Conservation (phyloP, 1,140 invertebrate genomes). For the Solen grandis region DNA sequence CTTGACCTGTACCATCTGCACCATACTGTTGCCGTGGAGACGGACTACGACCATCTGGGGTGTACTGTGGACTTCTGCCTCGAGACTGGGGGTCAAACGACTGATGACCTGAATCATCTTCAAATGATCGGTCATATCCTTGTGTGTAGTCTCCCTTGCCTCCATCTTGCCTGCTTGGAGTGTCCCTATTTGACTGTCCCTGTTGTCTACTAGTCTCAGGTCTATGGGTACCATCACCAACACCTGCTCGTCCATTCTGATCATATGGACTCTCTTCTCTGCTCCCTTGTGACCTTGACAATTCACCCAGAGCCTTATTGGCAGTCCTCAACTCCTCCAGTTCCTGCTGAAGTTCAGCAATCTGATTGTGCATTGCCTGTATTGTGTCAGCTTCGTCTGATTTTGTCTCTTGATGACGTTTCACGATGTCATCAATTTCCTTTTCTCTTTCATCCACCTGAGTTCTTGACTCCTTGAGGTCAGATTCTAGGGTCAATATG, state of each 20-base stretch:
- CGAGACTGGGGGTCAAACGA: conserved; percentile 27
- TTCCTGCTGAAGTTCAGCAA: conserved; percentile 26
- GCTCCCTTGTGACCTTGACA: background rate
- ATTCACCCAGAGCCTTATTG: conserved; percentile 1
- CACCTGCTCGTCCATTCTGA: conserved; percentile 1
- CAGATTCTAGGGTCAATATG: conserved; percentile 28
- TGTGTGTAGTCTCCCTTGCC: too few species aligned
- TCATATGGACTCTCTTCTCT: conserved; percentile 6
- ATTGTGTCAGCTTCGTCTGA: conserved; percentile 26
- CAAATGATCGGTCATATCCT: too few species aligned
- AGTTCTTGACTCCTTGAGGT: conserved; percentile 11
- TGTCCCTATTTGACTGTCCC: too few species aligned
- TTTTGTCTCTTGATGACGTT: conserved; percentile 25
- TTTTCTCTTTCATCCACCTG: conserved; percentile 14
- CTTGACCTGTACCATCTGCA: too few species aligned
- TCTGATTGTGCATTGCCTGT: conserved; percentile 34
- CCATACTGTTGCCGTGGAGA: conserved; percentile 45
- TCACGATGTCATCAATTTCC: conserved; percentile 24
- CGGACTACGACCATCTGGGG: conserved; percentile 43
- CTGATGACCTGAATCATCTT: conserved; percentile 50
- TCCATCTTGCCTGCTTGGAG: too few species aligned
- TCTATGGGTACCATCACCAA: background rate
- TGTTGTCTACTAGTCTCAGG: too few species aligned
- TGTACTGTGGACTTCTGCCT: conserved; percentile 11
- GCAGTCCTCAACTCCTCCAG: conserved; percentile 16